These are phyloP conservation scores for Oryzias dopingdopingensis DNA, from an alignment of 2,797 vertebrate genomes.

Conservation along the genomic window DNA sequence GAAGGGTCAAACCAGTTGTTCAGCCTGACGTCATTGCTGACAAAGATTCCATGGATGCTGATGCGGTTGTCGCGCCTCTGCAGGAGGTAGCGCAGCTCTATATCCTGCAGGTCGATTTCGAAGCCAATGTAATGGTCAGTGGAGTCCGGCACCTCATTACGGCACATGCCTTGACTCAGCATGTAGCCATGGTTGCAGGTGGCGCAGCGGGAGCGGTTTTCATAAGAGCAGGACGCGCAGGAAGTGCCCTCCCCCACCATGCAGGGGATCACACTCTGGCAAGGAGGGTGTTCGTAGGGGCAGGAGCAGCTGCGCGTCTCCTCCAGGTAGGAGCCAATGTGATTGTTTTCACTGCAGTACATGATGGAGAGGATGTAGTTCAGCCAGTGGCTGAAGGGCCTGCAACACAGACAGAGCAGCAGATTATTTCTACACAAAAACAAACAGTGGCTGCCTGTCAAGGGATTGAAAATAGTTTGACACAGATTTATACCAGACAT, in stretches of 20 bases:
- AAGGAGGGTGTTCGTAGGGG: constrained; percentile 87
- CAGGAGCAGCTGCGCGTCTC: constrained; percentile 90
- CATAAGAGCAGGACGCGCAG: constrained; percentile 87
- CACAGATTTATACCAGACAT: too few species aligned
- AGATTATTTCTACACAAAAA: not conserved
- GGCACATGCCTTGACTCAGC: constrained; percentile 92
- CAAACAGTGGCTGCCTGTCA: not conserved
- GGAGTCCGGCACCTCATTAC: constrained; percentile 91
- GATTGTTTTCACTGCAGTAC: constrained; percentile 96
- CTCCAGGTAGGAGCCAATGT: constrained; percentile 90
- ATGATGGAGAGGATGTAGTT: constrained; percentile 93
- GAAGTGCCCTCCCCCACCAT: constrained; percentile 84
- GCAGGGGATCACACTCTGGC: constrained; percentile 87
- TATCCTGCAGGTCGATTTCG: constrained; percentile 92
- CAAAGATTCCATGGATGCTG: constrained; percentile 92
- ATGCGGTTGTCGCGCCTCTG: constrained; percentile 89
- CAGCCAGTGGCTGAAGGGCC: constrained; percentile 90
- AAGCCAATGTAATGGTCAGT: constrained; percentile 97
- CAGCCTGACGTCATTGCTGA: constrained; percentile 96
- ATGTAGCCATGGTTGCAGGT: constrained; percentile 90
- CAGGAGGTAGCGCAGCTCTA: constrained; percentile 89
- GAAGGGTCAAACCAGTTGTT: constrained; percentile 98
- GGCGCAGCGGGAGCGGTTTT: constrained; percentile 93
- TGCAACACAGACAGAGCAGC: constrained; percentile 55
- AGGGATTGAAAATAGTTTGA: too few species aligned